Evolutionary conservation across 2,113 vertebrate genomes (phyloP), one percentile per base, ranked within the genome.

Genomic region (Bagarius yarrelli): DNA sequence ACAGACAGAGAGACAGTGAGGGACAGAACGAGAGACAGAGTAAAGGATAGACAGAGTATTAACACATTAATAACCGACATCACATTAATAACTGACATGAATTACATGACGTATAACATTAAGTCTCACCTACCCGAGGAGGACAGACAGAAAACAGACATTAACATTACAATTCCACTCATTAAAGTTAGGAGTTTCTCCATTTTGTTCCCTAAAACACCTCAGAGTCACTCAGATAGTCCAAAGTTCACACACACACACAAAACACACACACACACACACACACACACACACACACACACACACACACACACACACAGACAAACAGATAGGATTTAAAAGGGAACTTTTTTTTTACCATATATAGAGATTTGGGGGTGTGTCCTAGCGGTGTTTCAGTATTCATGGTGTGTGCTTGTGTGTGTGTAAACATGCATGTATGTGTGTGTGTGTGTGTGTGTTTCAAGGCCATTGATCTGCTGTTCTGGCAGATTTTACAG

Each of bases 241-340:
- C 59, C 76, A 77, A 77, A 77, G 76, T 83, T 69, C 63, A 63
- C 47, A 47, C 19, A 25, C 40, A 69, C 63, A 27, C n/a, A 56
- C 72, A 56, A 30, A 47, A n/a, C n/a, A 25, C 23, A 59, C 56
- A 27, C 25, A 61, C 27, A 63, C 60, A 30, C 25, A 63, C 60
- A 63, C 25, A 63, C 30, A 44, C 23, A 69, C 40, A 70, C 66
- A 69, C 36, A 69, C 64, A 67, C 64, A 67, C 64, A 67, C 64
- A 67, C 36, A 69, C 66, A n/a, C 21, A n/a, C 21, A 47, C 12
- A 60, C 23, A 27, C n/a, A 2, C 36, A 23, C 4, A n/a, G 4
- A n/a, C 4, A 5, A 8, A 1, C n/a, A 21, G 36, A 40, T 40
- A 6, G 36, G 36, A 40, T 40, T 40, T 40, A 6, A 40, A 6